Base-by-base conservation (phyloP, 2,888 invertebrate genomes). In the Biston stratarius region DNA sequence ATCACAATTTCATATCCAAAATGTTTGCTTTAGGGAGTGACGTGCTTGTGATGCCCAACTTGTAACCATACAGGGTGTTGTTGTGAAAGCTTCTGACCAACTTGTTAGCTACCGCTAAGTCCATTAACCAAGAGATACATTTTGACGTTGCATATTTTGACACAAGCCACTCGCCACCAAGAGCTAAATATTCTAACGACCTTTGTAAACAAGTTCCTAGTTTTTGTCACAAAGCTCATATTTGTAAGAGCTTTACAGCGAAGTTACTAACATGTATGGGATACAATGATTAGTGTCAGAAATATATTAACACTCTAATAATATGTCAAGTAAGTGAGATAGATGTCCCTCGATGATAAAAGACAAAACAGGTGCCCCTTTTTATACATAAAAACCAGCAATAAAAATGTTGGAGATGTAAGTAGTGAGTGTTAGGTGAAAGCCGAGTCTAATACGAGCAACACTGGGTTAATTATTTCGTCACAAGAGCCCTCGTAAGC, bases 401-500 rank as follows among this genome's bases (percentile, higher is more conserved):
- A 84, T 85, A 84, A 86, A 65, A 84, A 83, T 82, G 77, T 82
- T 79, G 79, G 83, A 80, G 72, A 74, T 81, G 80, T 82, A 84
- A 82, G 81, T 81, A 84, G 81, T 82, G 76, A 79, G 83, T 83
- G 83, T 83, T 76, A 82, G 78, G 78, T 80, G 80, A 80, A 80
- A 85, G 83, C 81, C 70, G 83, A 83, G 86, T 84, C 87, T 89
- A 89, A 90, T 89, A 89, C 83, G 86, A 87, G 87, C 85, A 87
- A 83, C 85, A 85, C 82, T 84, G 85, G 87, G 91, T 91, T 92
- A 94, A 94, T 94, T 92, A 93, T 92, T 92, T 92, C 88, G 89
- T 88, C 85, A 91, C 87, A 84, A 92, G 91, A 91, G 87, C 90
- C 86, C 87, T 89, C 87, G 85, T 92, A 91, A 94, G 92, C 90